Percentiles rank a stretch among this genome's conserved stretches.
These are phyloP conservation scores for Parazoanthus atlanticus DNA, from an alignment of 92 coral and sea anemone genomes.

Conservation along the genomic window DNA sequence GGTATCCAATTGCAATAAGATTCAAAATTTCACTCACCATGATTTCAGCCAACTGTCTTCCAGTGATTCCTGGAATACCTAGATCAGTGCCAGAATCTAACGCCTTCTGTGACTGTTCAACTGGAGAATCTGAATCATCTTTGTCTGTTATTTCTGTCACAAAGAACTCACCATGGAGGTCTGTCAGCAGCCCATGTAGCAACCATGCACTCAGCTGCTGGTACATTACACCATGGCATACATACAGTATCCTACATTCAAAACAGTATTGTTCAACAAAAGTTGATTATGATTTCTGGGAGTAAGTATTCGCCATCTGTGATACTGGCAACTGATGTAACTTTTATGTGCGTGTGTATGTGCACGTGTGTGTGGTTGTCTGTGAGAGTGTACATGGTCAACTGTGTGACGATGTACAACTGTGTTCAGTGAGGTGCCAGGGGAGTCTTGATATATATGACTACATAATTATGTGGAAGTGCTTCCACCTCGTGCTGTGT, in stretches of 20 bases:
- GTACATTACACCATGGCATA: constrained; percentile 97
- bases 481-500: no score
- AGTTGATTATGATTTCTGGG: neutral
- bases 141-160: constrained; percentile 63
- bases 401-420: no score
- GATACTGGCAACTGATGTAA: no score
- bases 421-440: no score
- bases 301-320: no score
- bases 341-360: no score
- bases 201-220: constrained; percentile 98
- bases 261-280: neutral
- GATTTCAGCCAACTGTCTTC: constrained; percentile 82
- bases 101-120: neutral
- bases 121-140: constrained; percentile 55
- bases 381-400: no score
- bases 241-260: constrained; percentile 74
- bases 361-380: no score
- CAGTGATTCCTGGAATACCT: constrained; percentile 85
- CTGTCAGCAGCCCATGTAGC: constrained; percentile 82
- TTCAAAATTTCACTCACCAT: constrained; percentile 54
- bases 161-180: constrained; percentile 81
- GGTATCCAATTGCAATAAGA: no score
- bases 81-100: constrained; percentile 57
- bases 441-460: no score
- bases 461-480: no score